Conservation (phyloP, 1,140 invertebrate genomes). For the Uloborus diversus region DNA sequence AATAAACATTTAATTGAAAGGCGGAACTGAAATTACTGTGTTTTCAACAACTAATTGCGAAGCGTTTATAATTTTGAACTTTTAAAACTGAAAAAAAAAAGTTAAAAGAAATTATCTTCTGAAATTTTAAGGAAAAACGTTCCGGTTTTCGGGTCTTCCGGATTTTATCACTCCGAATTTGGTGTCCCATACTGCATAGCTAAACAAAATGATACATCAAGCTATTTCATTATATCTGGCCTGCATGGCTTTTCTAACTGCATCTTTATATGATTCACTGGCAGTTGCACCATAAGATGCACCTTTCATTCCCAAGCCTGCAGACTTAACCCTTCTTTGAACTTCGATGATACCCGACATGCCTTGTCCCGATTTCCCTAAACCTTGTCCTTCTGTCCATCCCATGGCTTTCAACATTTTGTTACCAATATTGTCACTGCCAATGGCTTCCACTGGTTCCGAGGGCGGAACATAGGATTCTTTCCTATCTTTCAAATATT, state of each 20-base stretch:
- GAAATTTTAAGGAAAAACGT: too few species aligned
- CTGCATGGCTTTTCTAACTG: slow-evolving; percentile 88
- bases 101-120: too few species aligned
- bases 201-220: too few species aligned
- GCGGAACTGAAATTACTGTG: too few species aligned
- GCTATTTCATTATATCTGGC: slow-evolving; percentile 66
- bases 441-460: slow-evolving; percentile 79
- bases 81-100: too few species aligned
- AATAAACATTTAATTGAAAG: too few species aligned
- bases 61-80: too few species aligned
- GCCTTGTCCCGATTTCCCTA: slow-evolving; percentile 71
- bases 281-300: slow-evolving; percentile 78
- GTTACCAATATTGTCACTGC: slow-evolving; percentile 89
- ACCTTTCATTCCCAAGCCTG: slow-evolving; percentile 78
- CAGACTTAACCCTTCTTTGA: slow-evolving; percentile 74
- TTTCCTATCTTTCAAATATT: slow-evolving; percentile 48
- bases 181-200: too few species aligned
- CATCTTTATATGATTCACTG: slow-evolving; percentile 88
- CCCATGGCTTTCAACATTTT: slow-evolving; percentile 98
- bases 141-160: too few species aligned
- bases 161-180: too few species aligned
- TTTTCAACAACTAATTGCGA: too few species aligned
- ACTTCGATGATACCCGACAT: slow-evolving; percentile 62
- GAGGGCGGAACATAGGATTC: slow-evolving; percentile 61
- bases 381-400: slow-evolving; percentile 94